A percentile compares a stretch with the other conserved stretches of the same genome.
These are phyloP conservation scores for Macrosoma leucophasiata DNA, from an alignment of 2,888 invertebrate species.

Conservation along the genomic window DNA sequence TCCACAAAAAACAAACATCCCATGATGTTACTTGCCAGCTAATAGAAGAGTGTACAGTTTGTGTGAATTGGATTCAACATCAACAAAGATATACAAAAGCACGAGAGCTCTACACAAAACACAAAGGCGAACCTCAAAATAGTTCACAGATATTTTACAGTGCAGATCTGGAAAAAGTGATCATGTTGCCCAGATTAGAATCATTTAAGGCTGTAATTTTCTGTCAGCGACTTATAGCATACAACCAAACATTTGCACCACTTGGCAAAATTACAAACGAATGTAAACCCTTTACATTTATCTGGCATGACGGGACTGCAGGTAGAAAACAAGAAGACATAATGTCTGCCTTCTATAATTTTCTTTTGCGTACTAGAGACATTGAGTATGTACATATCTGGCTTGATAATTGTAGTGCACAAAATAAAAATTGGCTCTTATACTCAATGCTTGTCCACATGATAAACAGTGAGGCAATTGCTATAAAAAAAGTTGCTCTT, in stretches of 20 bases:
- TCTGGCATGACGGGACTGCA: conserved; percentile 20
- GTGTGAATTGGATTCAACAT: background rate
- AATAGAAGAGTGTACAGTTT: background rate
- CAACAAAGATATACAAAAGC: background rate
- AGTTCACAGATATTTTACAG: conserved; percentile 12
- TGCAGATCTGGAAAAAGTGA: conserved; percentile 22
- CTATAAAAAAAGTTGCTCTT: conserved; percentile 19
- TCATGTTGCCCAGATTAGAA: conserved; percentile 25
- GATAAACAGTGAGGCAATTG: conserved; percentile 23
- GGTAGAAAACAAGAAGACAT: conserved; percentile 21
- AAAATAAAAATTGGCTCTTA: conserved; percentile 28
- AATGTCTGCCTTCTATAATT: conserved; percentile 18
- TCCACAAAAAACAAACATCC: too few relatives aligned
- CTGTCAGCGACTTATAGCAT: conserved; percentile 20
- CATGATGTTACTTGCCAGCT: too few relatives aligned
- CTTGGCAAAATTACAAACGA: conserved; percentile 15
- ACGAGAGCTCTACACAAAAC: conserved; percentile 12
- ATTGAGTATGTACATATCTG: conserved; percentile 18
- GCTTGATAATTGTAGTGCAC: conserved; percentile 26
- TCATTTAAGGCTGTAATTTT: conserved; percentile 22
- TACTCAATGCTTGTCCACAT: conserved; percentile 22
- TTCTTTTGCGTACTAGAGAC: conserved; percentile 19
- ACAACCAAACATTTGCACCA: conserved; percentile 25
- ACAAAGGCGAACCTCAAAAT: conserved; percentile 13
- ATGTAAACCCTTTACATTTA: conserved; percentile 14